Evolutionary conservation across 30 jellyfish, hydroid and myxozoan genomes (phyloP).

Genomic region (Rhopilema esculentum): DNA sequence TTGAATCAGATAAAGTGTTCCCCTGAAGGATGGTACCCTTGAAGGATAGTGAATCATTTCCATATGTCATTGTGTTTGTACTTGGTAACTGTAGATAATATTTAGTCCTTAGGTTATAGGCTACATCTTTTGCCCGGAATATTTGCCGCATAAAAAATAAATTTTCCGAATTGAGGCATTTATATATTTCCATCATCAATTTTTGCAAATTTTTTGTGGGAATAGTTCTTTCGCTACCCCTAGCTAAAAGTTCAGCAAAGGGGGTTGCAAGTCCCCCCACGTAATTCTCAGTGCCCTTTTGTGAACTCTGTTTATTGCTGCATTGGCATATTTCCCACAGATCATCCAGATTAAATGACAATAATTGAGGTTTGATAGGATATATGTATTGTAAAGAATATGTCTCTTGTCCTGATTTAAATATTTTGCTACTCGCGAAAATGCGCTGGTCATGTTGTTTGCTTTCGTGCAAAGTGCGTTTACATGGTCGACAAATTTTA

Average conservation of each 20-base stretch:
- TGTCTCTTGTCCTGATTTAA: too few relatives aligned
- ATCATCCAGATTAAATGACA: too few relatives aligned
- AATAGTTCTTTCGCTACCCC: conserved; percentile 1
- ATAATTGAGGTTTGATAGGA: too few relatives aligned
- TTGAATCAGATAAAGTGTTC: neutral
- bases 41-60: neutral
- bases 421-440: too few relatives aligned
- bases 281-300: neutral
- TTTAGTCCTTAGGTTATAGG: neutral
- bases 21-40: neutral
- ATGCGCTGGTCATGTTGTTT: too few relatives aligned
- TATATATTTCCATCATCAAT: too few relatives aligned
- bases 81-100: neutral
- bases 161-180: too few relatives aligned
- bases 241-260: neutral
- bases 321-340: too few relatives aligned
- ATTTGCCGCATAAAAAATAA: neutral
- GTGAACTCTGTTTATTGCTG: too few relatives aligned
- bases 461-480: too few relatives aligned
- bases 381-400: too few relatives aligned
- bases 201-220: neutral
- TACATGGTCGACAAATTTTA: too few relatives aligned
- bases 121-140: neutral
- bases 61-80: neutral
- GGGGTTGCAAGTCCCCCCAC: neutral